phyloP scores from a whole-genome alignment of 2,113 vertebrate species.

The Paralichthys olivaceus region DNA sequence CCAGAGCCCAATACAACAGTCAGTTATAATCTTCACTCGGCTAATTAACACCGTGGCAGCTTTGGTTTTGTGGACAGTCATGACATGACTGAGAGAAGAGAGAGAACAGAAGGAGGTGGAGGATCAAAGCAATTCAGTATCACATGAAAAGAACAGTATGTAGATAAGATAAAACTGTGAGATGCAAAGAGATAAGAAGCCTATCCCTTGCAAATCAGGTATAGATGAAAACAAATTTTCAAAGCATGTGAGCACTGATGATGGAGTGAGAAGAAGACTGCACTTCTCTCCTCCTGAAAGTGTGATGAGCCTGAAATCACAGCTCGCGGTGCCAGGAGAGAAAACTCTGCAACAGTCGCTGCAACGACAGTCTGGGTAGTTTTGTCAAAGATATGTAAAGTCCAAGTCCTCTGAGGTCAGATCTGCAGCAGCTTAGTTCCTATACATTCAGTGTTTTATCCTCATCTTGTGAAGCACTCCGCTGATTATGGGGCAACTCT shows the following conservation, averaged over 20 bases:
- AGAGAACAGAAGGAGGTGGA: conserved; percentile 5
- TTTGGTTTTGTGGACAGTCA: conserved; percentile 35
- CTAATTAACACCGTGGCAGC: conserved; percentile 67
- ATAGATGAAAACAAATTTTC: conserved; percentile 26
- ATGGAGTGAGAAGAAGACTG: conserved; percentile 3
- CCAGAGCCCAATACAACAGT: conserved; percentile 15
- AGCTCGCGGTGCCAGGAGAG: conserved; percentile 17
- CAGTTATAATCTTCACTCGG: conserved; percentile 39
- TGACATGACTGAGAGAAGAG: conserved; percentile 21
- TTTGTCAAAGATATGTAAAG: conserved; percentile 20
- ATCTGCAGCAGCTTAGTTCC: conserved; percentile 3
- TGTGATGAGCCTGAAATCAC: conserved; percentile 26
- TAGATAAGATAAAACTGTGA: conserved; percentile 20
- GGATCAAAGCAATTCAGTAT: conserved; percentile 18
- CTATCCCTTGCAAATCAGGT: conserved; percentile 8
- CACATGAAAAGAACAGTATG: conserved; percentile 36
- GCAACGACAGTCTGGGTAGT: neutral
- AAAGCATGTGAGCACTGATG: conserved; percentile 14
- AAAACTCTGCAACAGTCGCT: conserved; percentile 16
- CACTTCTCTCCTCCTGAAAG: conserved; percentile 18
- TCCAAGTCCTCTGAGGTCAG: conserved; percentile 7
- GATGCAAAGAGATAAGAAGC: neutral
- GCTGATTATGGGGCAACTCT: conserved; percentile 55
- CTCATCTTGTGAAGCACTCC: conserved; percentile 43
- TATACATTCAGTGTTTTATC: conserved; percentile 13